phyloP scores from a whole-genome alignment of 2,113 vertebrate species.

The Hyperopisus bebe region DNA sequence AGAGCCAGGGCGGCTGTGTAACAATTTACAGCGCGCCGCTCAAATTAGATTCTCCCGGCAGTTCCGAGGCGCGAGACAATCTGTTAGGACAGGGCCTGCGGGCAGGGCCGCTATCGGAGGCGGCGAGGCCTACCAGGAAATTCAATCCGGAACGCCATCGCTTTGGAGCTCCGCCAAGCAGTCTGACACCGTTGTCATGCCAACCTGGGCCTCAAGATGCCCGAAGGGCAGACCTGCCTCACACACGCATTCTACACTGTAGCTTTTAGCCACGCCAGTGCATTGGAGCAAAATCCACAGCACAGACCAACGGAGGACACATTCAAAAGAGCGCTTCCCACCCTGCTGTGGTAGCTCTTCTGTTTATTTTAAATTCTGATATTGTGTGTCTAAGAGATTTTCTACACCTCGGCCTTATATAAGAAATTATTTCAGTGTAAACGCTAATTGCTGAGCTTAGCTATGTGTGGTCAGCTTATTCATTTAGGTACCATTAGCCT shows the following conservation, averaged over 20 bases:
- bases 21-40: constrained; percentile 63
- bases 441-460: not conserved
- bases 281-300: not conserved
- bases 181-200: constrained; percentile 63
- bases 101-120: constrained; percentile 37
- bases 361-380: not conserved
- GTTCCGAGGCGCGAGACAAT: constrained; percentile 65
- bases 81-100: constrained; percentile 65
- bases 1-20: constrained; percentile 56
- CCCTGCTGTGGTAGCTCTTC: not conserved
- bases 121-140: constrained; percentile 49
- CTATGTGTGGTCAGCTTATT: not conserved
- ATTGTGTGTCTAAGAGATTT: not conserved
- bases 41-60: constrained; percentile 60
- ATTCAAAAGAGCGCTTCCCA: not conserved
- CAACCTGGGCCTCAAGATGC: constrained; percentile 49
- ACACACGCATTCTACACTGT: constrained; percentile 35
- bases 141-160: constrained; percentile 63
- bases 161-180: constrained; percentile 57
- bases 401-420: not conserved
- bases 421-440: not conserved
- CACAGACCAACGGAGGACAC: not conserved
- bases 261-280: not conserved
- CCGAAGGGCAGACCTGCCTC: constrained; percentile 52
- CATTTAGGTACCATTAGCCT: not conserved